Base-by-base conservation (phyloP, 2,113 vertebrate genomes). In the Trogon melanurus region DNA sequence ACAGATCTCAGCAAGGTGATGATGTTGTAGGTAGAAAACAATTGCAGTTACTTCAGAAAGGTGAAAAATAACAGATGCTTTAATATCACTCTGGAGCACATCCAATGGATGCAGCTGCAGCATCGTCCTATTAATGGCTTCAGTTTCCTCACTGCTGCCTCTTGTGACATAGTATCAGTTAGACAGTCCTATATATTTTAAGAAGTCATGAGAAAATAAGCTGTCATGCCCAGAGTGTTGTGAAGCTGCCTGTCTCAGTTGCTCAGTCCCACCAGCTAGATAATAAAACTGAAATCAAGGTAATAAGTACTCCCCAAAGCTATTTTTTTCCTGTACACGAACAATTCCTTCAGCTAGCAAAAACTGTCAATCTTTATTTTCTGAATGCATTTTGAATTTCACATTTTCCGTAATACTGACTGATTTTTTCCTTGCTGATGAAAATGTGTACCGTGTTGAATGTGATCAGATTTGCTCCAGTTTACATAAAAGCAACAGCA, bases 191-290 rank as follows among this genome's bases (percentile, higher is more conserved):
- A 53, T 72, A 44, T 56, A 29, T 60, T 47, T 84, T 88, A 81
- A 67, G 75, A 83, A 85, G 34, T 30, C 54, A 73, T n/a, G 71
- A 83, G 88, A 83, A 92, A 93, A 88, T 57, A 80, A 93, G 76
- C 53, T 88, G 76, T 92, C 74, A 72, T 79, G 38, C 34, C 85
- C 30, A 86, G 48, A 74, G 53, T 48, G 36, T 30, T 95, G 64
- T 82, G 93, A 94, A 67, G 60, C 56, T 91, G 54, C 50, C 51
- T 91, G 57, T 79, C 64, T 79, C 81, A 36, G 7, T 18, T 64
- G 9, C 51, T 36, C 53, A 56, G 79, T 86, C 36, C 22, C 26
- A 32, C 32, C 70, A 76, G 56, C 38, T 79, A 74, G 69, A 79
- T 44, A 81, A 30, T 74, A 88, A 80, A 89, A 67, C 30, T 79